phyloP scores from a whole-genome alignment of 2,797 vertebrate genomes.

The Pelodytes ibericus region DNA sequence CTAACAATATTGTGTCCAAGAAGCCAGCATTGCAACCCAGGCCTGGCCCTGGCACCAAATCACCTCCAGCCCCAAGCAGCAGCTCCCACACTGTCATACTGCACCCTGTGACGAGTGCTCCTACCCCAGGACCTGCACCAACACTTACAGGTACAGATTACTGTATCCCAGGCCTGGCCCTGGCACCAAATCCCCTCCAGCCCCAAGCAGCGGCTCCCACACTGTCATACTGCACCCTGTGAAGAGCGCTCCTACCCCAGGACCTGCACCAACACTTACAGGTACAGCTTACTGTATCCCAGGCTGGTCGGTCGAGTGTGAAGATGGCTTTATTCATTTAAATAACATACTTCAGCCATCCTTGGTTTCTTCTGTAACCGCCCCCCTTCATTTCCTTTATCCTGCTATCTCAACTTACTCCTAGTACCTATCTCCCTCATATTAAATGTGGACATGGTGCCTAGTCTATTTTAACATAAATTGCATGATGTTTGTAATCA shows the following conservation, averaged over 20 bases:
- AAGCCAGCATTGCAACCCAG: constrained; percentile 85
- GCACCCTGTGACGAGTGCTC: constrained; percentile 72
- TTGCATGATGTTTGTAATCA: no score
- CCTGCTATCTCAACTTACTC: no score
- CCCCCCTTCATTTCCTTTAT: no score
- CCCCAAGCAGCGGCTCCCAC: constrained; percentile 64
- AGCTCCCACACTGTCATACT: constrained; percentile 78
- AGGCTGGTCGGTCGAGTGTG: no score
- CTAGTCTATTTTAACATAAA: no score
- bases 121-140: constrained; percentile 57
- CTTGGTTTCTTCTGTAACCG: no score
- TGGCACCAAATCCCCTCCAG: constrained; percentile 70
- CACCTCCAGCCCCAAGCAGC: constrained; percentile 64
- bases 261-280: constrained; percentile 64
- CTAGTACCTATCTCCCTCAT: no score
- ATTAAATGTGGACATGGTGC: no score
- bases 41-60: constrained; percentile 73
- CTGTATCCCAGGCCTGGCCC: constrained; percentile 82
- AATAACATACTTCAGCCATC: no score
- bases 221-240: constrained; percentile 83
- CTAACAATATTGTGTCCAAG: constrained; percentile 72
- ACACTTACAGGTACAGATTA: constrained; percentile 69
- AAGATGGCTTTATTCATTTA: no score
- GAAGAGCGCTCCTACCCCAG: constrained; percentile 56
- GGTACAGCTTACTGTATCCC: constrained; percentile 75